These are phyloP conservation scores for Planiliza haematocheilus DNA, from an alignment of 2,113 vertebrate genomes.

Conservation along the genomic window DNA sequence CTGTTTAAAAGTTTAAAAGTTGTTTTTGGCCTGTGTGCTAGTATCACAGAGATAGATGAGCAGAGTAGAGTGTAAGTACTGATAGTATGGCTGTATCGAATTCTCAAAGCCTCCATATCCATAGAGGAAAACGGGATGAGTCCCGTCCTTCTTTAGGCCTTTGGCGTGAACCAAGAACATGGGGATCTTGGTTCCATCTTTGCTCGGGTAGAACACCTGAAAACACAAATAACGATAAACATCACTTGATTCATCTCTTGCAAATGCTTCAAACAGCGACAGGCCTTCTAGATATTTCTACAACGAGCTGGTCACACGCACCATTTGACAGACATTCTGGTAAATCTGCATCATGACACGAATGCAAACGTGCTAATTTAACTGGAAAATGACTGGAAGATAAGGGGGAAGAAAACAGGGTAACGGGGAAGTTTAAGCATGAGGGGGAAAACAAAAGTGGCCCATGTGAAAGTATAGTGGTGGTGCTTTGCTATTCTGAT, in stretches of 20 bases:
- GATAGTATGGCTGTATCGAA: slow-evolving; percentile 81
- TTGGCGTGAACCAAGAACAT: slow-evolving; percentile 84
- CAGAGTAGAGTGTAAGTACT: slow-evolving; percentile 64
- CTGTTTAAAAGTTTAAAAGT: no score
- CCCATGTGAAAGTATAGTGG: no score
- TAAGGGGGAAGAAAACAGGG: no score
- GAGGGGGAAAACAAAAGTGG: no score
- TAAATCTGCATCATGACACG: background rate
- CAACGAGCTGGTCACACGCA: background rate
- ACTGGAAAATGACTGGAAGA: no score
- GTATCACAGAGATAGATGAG: no score
- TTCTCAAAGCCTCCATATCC: slow-evolving; percentile 84
- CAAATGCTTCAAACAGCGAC: no score
- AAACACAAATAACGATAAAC: background rate
- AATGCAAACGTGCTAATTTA: background rate
- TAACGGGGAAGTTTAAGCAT: no score
- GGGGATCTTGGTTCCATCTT: slow-evolving; percentile 83
- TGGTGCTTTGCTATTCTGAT: no score
- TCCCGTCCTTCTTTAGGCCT: slow-evolving; percentile 72
- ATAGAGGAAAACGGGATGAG: slow-evolving; percentile 80
- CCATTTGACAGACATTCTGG: background rate
- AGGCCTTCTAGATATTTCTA: background rate
- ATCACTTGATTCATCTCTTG: background rate
- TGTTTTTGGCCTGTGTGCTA: no score
- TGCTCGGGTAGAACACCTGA: slow-evolving; percentile 84